Evolutionary conservation across 2,888 invertebrate genomes (phyloP), one percentile per base, ranked within the genome.

Genomic region (Celastrina argiolus): DNA sequence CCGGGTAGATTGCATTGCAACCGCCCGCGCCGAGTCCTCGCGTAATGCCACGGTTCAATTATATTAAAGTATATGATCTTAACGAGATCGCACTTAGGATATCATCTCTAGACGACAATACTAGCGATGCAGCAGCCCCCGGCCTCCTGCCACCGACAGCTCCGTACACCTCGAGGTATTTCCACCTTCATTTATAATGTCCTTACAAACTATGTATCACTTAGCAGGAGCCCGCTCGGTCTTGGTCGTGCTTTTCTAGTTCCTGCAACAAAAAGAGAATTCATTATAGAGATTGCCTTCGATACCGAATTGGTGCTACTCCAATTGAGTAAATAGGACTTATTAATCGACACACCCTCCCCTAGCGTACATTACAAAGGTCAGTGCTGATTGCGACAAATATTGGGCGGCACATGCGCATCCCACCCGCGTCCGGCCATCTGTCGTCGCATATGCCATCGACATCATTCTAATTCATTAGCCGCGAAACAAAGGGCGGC

Each of bases 211-310:
- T 86, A 84, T 73, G 65, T 69, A 76, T 73, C 81, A 79, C 77
- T 83, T 88, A 90, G 77, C 89, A 89, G 73, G 87, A 85, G 73
- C 75, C 82, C 78, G 92, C 88, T 86, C 93, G 92, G 81, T 94
- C 94, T 67, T 93, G 92, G 75, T 93, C 92, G 77, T 93, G 89
- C 81, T 94, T 93, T 80, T 94, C 94, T 75, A 93, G 91, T 73
- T 92, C 92, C 94, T 94, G 93, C 79, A 94, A 94, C 89, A 92
- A 93, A 76, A 72, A 73, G 76, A 80, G 81, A 77, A 74, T 41
- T 64, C 66, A 72, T 51, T 72, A 85, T 70, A 85, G 80, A 56
- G 22, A 74, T 74, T 72, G 69, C 69, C 73, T 71, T 70, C 28
- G 22, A 10, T 16, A 58, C 5, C 10, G 14, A 22, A 45, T 16